These are phyloP conservation scores for Synergus laeviventris DNA, from an alignment of 2,888 invertebrate species.

Conservation along the genomic window DNA sequence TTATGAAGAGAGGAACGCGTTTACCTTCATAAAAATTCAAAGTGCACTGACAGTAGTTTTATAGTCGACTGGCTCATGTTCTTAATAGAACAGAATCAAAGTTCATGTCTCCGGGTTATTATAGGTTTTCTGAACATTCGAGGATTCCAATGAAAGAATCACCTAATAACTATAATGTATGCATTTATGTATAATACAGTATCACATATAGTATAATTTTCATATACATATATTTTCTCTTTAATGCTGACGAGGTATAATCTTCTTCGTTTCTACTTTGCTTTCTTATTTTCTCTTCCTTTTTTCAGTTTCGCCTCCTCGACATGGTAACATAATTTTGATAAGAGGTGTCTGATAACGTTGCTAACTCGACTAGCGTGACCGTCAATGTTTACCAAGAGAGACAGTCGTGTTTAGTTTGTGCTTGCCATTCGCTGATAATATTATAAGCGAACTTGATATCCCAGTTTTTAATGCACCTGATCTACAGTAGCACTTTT, in stretches of 20 bases:
- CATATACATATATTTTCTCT: not conserved
- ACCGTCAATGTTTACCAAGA: conserved; percentile 55
- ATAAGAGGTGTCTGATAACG: conserved; percentile 54
- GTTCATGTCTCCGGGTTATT: not conserved
- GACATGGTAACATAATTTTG: conserved; percentile 46
- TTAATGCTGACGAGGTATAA: not conserved
- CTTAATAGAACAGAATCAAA: not conserved
- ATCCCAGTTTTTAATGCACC: conserved; percentile 14
- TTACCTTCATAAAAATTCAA: conserved; percentile 24
- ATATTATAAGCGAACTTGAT: conserved; percentile 29
- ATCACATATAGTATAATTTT: too few species aligned
- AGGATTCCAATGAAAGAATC: not conserved
- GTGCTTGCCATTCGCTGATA: conserved; percentile 48
- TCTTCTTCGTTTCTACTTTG: not conserved
- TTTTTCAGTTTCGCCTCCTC: not conserved
- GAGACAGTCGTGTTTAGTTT: conserved; percentile 56
- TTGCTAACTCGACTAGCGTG: conserved; percentile 34
- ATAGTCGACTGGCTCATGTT: conserved; percentile 10
- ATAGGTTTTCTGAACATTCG: not conserved
- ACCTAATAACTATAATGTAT: not conserved
- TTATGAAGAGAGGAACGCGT: conserved; percentile 21
- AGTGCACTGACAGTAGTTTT: conserved; percentile 10
- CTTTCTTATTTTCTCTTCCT: not conserved
- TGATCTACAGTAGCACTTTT: conserved; percentile 17
- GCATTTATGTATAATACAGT: too few species aligned